Evolutionary conservation across 1,140 invertebrate species (phyloP).

Genomic region (Heliothis subflexa): DNA sequence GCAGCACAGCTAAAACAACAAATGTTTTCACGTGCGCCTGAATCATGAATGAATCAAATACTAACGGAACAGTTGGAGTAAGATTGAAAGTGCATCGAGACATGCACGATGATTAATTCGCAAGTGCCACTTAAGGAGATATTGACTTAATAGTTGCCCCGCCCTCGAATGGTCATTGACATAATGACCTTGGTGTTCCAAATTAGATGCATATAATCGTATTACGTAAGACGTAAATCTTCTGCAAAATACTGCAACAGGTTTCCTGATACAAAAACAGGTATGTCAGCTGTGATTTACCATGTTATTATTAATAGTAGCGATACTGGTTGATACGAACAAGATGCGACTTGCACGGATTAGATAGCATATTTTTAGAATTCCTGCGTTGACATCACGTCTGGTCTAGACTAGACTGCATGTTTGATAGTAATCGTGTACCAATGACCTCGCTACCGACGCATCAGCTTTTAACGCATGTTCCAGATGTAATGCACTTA

Average conservation of each 20-base stretch:
- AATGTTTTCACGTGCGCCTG: constrained; percentile 34
- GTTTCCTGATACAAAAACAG: constrained; percentile 65
- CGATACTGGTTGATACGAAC: constrained; percentile 29
- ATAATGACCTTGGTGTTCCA: constrained; percentile 70
- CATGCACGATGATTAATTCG: constrained; percentile 76
- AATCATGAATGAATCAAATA: constrained; percentile 66
- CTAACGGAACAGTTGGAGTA: constrained; percentile 65
- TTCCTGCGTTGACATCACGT: constrained; percentile 52
- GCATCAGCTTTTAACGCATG: constrained; percentile 49
- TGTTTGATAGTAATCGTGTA: constrained; percentile 49
- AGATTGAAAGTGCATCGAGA: constrained; percentile 80
- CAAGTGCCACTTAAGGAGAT: constrained; percentile 77
- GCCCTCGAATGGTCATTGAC: constrained; percentile 70
- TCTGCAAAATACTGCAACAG: constrained; percentile 79
- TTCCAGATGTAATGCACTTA: constrained; percentile 42
- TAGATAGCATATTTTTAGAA: constrained; percentile 53
- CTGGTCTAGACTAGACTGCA: constrained; percentile 61
- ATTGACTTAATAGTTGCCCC: constrained; percentile 73
- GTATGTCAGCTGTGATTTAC: constrained; percentile 66
- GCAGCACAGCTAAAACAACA: constrained; percentile 45
- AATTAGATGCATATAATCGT: constrained; percentile 75
- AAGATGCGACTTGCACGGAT: constrained; percentile 48
- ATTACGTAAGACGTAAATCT: constrained; percentile 74
- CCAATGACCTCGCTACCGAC: constrained; percentile 53
- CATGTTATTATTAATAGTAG: constrained; percentile 55